Evolutionary conservation across 2,113 vertebrate species (phyloP), one percentile per base, ranked within the genome.

Genomic region (Hemichromis elongatus): DNA sequence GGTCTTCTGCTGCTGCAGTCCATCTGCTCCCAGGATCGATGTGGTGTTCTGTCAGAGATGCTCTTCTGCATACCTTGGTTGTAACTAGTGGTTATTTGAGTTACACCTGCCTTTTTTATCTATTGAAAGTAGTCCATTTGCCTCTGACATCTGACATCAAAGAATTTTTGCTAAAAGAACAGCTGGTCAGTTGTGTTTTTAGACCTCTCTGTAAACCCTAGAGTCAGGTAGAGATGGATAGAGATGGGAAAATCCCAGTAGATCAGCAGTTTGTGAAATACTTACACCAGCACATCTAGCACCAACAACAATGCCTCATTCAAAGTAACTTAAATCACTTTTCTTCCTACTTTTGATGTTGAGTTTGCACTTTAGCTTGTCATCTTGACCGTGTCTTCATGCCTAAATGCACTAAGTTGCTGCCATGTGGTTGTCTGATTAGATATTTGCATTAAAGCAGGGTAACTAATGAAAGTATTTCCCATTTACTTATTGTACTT

Each of bases 211-310:
- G 9, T 70, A 70, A 47, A 70, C 40, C 66, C 66, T 28, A 6
- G 61, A 68, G 35, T 5, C 37, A 12, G n/a, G 18, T 26, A 45
- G 66, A 45, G 2, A 26, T 70, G 21, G 21, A 35, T 26, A 45
- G 21, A 26, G 21, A 61, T 45, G 40, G 42, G 13, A 70, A 26
- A 70, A 70, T 70, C 66, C 2, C 66, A 3, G 14, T 47, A 47
- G 40, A 26, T 70, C 66, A 26, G 37, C 21, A 45, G 42, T 70
- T 70, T 70, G 13, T 26, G 40, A 70, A 26, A 70, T 47, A 70
- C 66, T 70, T 5, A 47, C 0, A 45, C 14, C 40, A 70, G 21
- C 66, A 42, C 21, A 26, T 70, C 40, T 0, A 26, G 40, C 8
- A 10, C 40, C 40, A 45, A 45, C 40, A 45, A 45, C 66, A 26